phyloP scores from a whole-genome alignment of 2,113 vertebrate genomes.

The Corythaeola cristata region DNA sequence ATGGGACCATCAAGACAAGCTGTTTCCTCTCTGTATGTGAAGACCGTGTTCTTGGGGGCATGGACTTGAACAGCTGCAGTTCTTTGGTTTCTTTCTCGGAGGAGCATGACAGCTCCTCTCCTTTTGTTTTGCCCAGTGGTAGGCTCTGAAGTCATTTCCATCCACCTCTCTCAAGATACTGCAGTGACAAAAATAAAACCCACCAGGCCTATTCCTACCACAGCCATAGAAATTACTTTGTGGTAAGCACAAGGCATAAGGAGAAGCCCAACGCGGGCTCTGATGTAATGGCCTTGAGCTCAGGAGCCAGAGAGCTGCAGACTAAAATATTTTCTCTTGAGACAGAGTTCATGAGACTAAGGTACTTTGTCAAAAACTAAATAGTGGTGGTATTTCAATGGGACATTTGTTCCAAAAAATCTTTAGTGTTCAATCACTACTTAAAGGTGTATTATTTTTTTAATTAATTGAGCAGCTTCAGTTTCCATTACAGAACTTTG shows the following conservation, averaged over 20 bases:
- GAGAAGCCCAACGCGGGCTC: fast-evolving
- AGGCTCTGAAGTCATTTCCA: neutral
- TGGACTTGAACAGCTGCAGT: neutral
- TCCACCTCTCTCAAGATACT: neutral
- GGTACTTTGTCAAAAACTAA: neutral
- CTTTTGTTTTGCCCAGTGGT: neutral
- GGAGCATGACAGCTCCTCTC: neutral
- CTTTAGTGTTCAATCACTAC: neutral
- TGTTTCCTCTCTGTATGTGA: neutral
- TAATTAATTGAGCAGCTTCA: neutral
- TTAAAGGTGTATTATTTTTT: neutral
- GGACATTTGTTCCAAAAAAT: neutral
- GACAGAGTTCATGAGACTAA: neutral
- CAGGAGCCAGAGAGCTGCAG: neutral
- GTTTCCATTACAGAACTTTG: neutral
- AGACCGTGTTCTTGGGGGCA: fast-evolving
- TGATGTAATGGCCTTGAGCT: neutral
- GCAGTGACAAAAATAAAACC: neutral
- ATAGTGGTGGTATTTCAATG: neutral
- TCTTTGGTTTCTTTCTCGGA: neutral
- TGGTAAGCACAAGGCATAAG: neutral
- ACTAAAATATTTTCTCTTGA: neutral
- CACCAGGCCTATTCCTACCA: neutral
- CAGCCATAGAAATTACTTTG: neutral
- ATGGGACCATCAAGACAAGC: neutral